These are phyloP conservation scores for Plectrocnemia conspersa DNA, from an alignment of 1,140 invertebrate genomes.

Conservation along the genomic window DNA sequence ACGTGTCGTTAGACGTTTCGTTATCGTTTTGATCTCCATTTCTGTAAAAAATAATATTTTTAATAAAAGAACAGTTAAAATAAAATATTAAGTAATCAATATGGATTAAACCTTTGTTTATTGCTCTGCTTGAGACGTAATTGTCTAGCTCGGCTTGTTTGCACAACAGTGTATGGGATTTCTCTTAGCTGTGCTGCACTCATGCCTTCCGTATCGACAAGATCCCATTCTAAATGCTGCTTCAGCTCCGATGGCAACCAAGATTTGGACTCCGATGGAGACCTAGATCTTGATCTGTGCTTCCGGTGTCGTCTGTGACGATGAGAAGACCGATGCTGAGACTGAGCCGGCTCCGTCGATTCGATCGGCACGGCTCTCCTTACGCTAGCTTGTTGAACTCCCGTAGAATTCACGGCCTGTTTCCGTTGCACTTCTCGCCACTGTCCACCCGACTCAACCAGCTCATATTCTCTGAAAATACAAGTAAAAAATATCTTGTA, in stretches of 20 bases:
- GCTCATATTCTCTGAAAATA: slow-evolving; percentile 55
- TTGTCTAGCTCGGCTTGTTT: slow-evolving; percentile 59
- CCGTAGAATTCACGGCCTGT: slow-evolving; percentile 57
- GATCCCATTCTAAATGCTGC: slow-evolving; percentile 81
- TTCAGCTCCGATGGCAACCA: slow-evolving; percentile 70
- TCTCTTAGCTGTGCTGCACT: slow-evolving; percentile 82
- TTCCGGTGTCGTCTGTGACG: slow-evolving; percentile 58
- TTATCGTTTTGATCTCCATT: slow-evolving; percentile 26
- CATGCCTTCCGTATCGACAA: slow-evolving; percentile 85
- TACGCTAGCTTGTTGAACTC: slow-evolving; percentile 63
- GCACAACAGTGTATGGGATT: slow-evolving; percentile 88
- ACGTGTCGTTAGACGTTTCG: slow-evolving; percentile 23
- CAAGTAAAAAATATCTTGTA: not conserved
- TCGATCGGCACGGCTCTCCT: slow-evolving; percentile 50
- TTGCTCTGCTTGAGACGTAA: slow-evolving; percentile 52
- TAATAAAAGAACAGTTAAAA: not conserved
- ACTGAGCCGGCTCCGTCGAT: slow-evolving; percentile 44
- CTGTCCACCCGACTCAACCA: slow-evolving; percentile 82
- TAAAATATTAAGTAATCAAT: not conserved
- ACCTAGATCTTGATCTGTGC: slow-evolving; percentile 64
- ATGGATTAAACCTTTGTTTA: slow-evolving; percentile 31
- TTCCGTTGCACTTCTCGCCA: slow-evolving; percentile 81
- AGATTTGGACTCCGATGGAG: slow-evolving; percentile 61
- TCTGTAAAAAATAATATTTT: slow-evolving; percentile 16
- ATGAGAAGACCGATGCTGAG: slow-evolving; percentile 51